These are phyloP conservation scores for Atractosteus spatula DNA, from an alignment of 2,113 vertebrate species.

Conservation along the genomic window DNA sequence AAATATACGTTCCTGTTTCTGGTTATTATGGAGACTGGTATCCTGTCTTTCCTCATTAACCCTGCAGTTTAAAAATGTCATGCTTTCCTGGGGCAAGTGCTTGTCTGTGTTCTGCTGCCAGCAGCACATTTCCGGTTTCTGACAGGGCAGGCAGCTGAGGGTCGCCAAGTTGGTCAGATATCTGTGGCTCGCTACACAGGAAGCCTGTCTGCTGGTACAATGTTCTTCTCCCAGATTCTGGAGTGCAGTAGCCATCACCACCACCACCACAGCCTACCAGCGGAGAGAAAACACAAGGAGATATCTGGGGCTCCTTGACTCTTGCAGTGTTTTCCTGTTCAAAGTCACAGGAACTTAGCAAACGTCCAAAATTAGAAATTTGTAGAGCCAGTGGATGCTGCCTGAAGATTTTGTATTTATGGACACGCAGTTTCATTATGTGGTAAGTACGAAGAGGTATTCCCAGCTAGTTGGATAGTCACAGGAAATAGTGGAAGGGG, in stretches of 20 bases:
- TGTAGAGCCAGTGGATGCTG: conserved; percentile 24
- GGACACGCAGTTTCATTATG: conserved; percentile 66
- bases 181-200: conserved; percentile 31
- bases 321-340: too few species aligned
- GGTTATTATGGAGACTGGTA: too few species aligned
- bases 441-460: conserved; percentile 47
- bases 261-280: too few species aligned
- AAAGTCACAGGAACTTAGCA: too few species aligned
- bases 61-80: too few species aligned
- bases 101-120: conserved; percentile 27
- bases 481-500: too few species aligned
- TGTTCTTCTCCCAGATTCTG: conserved; percentile 16
- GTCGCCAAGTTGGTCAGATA: conserved; percentile 28
- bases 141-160: conserved; percentile 23
- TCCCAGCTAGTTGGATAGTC: too few species aligned
- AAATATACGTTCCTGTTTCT: too few species aligned
- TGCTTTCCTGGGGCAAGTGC: not conserved
- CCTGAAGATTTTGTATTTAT: conserved; percentile 38
- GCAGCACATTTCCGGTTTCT: conserved; percentile 40
- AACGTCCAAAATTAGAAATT: too few species aligned
- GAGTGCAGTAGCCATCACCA: not conserved
- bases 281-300: too few species aligned
- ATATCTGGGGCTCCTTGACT: too few species aligned
- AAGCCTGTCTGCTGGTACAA: conserved; percentile 33
- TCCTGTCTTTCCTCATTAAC: too few species aligned